Percentiles rank a stretch among this genome's conserved stretches.
Conservation (phyloP, 2,888 invertebrate genomes). For the Eupithecia abbreviata region DNA sequence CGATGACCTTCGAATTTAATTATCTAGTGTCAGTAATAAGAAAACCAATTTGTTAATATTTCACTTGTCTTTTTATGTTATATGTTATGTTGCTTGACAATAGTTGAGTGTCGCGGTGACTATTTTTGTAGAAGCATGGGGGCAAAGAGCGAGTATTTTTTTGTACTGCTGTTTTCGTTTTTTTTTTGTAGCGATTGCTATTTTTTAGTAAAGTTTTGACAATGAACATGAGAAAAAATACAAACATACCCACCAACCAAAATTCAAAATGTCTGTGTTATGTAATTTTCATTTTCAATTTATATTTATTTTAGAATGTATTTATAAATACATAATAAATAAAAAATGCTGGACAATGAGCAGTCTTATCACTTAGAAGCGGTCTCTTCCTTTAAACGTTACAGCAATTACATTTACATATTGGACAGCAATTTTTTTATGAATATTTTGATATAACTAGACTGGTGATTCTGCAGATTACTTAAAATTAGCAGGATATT, state of each 20-base stretch:
- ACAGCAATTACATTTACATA: not conserved
- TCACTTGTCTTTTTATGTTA: not conserved
- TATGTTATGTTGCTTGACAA: too few relatives aligned
- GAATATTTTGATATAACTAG: not conserved
- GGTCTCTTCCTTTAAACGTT: too few relatives aligned
- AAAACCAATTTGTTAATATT: not conserved
- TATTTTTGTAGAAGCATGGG: not conserved
- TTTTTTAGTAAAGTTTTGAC: not conserved
- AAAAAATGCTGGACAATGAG: too few relatives aligned
- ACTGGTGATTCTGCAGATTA: not conserved
- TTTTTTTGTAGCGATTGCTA: not conserved
- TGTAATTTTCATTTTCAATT: too few relatives aligned
- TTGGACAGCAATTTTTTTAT: not conserved
- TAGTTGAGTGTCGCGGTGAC: not conserved
- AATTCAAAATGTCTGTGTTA: too few relatives aligned
- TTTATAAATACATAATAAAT: too few relatives aligned
- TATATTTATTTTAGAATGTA: too few relatives aligned
- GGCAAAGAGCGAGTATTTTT: not conserved
- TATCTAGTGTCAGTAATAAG: not conserved
- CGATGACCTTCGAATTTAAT: not conserved
- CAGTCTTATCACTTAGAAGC: too few relatives aligned
- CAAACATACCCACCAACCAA: too few relatives aligned
- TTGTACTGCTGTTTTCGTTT: not conserved
- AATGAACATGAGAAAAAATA: too few relatives aligned
- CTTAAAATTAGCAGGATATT: slow-evolving; percentile 25